phyloP scores from a whole-genome alignment of 2,113 vertebrate genomes.

The Pica pica region DNA sequence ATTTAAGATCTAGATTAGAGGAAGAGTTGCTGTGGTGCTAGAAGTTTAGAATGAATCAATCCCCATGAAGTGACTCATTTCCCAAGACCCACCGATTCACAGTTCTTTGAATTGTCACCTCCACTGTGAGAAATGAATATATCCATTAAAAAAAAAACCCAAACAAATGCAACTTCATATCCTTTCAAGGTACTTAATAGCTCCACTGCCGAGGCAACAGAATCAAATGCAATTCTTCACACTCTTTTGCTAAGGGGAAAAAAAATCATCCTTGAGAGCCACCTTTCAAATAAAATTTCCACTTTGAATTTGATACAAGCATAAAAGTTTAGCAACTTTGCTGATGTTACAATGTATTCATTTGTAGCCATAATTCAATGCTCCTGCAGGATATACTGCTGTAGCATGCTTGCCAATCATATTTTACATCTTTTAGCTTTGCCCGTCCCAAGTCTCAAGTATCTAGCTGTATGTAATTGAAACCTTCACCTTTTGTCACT shows the following conservation, averaged over 20 bases:
- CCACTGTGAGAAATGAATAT: background rate
- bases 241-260: background rate
- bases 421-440: background rate
- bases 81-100: background rate
- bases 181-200: background rate
- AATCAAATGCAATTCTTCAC: background rate
- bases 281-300: background rate
- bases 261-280: accelerated
- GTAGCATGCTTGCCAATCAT: background rate
- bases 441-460: background rate
- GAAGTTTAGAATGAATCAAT: background rate
- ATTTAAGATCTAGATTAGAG: background rate
- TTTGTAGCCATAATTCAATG: background rate
- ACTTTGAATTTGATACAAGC: background rate
- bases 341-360: background rate
- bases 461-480: background rate
- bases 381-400: background rate
- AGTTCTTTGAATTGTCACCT: background rate
- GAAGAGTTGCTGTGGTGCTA: background rate
- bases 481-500: background rate
- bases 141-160: background rate
- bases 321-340: background rate
- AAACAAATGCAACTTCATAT: too few species aligned
- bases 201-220: background rate
- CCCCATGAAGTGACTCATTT: background rate